Evolutionary conservation across 2,888 invertebrate species (phyloP).

Genomic region (Notodonta ziczac): DNA sequence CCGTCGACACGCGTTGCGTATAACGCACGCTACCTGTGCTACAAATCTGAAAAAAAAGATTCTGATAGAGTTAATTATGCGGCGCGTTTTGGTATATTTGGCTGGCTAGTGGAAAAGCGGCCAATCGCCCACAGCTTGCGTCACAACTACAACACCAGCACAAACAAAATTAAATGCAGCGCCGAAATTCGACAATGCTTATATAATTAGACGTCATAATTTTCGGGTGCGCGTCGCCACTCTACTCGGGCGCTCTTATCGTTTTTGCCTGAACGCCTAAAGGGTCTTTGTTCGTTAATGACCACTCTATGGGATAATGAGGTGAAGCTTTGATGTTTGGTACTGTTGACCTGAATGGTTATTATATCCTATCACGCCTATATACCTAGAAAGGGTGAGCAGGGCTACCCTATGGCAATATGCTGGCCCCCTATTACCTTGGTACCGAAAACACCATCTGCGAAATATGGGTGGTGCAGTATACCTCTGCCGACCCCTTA

Average conservation of each 20-base stretch:
- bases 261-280: conserved; percentile 51
- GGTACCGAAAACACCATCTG: too few relatives aligned
- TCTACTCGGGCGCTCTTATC: conserved; percentile 47
- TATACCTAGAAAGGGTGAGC: too few relatives aligned
- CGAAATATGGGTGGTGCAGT: too few relatives aligned
- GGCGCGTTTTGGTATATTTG: too few relatives aligned
- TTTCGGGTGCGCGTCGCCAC: conserved; percentile 52
- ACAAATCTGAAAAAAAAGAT: too few relatives aligned
- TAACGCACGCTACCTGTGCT: too few relatives aligned
- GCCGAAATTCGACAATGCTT: conserved; percentile 70
- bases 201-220: conserved; percentile 79
- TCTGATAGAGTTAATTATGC: too few relatives aligned
- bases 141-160: conserved; percentile 48
- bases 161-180: conserved; percentile 78
- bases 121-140: conserved; percentile 25
- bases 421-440: too few relatives aligned
- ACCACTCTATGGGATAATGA: conserved; percentile 29
- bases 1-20: too few relatives aligned
- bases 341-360: background rate
- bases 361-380: too few relatives aligned
- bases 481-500: too few relatives aligned
- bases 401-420: too few relatives aligned
- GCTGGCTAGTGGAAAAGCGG: background rate
- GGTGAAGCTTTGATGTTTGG: background rate
- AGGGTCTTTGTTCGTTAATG: conserved; percentile 30